phyloP scores from a whole-genome alignment of 2,797 vertebrate species.

The Sebastes melanostomus region DNA sequence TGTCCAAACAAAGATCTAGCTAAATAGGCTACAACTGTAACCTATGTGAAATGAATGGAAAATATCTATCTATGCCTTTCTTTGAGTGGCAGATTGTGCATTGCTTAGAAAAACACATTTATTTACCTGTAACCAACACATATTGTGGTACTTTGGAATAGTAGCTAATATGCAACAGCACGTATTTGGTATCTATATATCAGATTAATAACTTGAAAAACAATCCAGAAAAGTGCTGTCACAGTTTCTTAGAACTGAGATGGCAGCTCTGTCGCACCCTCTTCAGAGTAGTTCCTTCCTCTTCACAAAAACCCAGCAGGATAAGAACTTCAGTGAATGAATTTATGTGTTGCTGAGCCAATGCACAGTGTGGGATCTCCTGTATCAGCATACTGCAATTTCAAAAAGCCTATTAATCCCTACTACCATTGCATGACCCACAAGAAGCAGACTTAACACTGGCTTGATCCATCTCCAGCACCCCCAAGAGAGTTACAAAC shows the following conservation, averaged over 20 bases:
- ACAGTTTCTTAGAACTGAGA: background rate
- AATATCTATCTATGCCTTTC: background rate
- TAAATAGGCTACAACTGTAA: background rate
- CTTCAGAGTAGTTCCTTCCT: slow-evolving; percentile 10
- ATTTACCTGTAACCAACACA: background rate
- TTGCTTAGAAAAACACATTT: background rate
- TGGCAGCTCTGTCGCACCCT: slow-evolving; percentile 2
- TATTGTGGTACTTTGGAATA: background rate
- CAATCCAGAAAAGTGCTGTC: background rate
- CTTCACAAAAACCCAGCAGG: slow-evolving; percentile 27
- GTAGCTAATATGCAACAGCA: background rate
- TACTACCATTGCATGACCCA: slow-evolving; percentile 36
- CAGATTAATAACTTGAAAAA: background rate
- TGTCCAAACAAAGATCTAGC: background rate
- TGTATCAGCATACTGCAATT: slow-evolving; percentile 37
- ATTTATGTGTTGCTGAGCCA: slow-evolving; percentile 37
- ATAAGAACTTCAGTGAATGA: slow-evolving; percentile 48
- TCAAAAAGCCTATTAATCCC: slow-evolving; percentile 57
- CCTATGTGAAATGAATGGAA: background rate
- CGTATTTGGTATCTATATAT: background rate
- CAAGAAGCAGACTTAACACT: slow-evolving; percentile 22
- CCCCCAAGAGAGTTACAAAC: slow-evolving; percentile 38
- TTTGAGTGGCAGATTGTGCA: background rate
- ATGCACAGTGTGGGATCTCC: slow-evolving; percentile 43
- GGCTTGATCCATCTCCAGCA: slow-evolving; percentile 50